phyloP scores from a whole-genome alignment of 2,113 vertebrate species.

The Nibea albiflora region DNA sequence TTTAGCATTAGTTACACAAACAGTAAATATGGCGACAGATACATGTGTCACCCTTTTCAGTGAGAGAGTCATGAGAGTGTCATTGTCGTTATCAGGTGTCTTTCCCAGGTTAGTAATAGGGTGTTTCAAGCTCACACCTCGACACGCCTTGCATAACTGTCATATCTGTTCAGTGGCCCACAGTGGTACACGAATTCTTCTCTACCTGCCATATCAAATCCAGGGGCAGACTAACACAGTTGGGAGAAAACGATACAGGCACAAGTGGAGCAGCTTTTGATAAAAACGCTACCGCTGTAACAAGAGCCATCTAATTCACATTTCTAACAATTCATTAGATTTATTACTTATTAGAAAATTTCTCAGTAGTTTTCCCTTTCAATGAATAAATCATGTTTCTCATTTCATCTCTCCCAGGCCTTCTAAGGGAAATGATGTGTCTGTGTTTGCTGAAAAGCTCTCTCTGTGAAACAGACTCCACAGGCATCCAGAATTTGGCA shows the following conservation, averaged over 20 bases:
- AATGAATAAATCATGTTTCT: constrained; percentile 5
- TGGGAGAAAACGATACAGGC: neutral
- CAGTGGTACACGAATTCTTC: neutral
- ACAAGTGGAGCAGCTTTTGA: neutral
- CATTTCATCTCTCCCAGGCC: neutral
- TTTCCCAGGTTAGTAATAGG: constrained; percentile 62
- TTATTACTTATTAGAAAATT: neutral
- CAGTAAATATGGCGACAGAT: neutral
- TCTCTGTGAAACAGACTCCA: neutral
- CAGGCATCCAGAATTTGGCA: constrained; percentile 42
- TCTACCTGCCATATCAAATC: neutral
- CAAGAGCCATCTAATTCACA: neutral
- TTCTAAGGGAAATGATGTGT: constrained; percentile 1
- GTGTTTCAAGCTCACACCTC: neutral
- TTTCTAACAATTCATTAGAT: neutral
- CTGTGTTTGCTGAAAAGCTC: constrained; percentile 27
- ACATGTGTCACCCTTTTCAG: too few relatives aligned
- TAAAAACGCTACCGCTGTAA: too few relatives aligned
- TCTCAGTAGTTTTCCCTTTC: constrained; percentile 18
- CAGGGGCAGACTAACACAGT: neutral
- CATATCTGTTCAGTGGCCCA: neutral
- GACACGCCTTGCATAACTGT: constrained; percentile 36
- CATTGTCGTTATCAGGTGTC: neutral
- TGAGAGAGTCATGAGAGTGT: neutral
- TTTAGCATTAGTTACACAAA: neutral